phyloP scores from a whole-genome alignment of 2,113 vertebrate species.

The Choloepus hoffmanni region DNA sequence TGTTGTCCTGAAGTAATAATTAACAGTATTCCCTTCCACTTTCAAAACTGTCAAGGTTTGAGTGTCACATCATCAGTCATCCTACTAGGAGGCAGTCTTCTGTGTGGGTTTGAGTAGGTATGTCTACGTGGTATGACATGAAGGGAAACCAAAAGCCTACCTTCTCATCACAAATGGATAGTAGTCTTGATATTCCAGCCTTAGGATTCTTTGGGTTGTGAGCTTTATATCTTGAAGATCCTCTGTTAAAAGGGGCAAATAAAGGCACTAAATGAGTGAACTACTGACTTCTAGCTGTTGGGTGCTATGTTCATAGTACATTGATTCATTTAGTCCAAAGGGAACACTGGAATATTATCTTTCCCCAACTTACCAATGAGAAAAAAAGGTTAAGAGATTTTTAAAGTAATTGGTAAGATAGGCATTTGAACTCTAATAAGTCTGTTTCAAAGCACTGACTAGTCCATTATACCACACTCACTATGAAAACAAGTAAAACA shows the following conservation, averaged over 20 bases:
- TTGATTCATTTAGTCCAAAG: background rate
- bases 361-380: background rate
- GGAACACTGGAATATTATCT: background rate
- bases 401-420: background rate
- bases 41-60: fast-evolving
- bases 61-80: too few species aligned
- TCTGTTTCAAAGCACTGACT: too few species aligned
- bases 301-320: too few species aligned
- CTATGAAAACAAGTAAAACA: background rate
- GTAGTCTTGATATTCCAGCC: background rate
- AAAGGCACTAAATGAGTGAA: background rate
- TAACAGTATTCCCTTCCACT: fast-evolving
- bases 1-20: background rate
- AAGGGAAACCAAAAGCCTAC: background rate
- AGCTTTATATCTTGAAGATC: background rate
- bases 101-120: background rate
- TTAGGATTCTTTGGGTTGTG: too few species aligned
- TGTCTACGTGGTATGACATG: background rate
- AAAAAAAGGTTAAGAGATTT: background rate
- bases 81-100: background rate
- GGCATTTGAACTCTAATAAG: background rate
- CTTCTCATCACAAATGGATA: too few species aligned
- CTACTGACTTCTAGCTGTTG: background rate
- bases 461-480: background rate
- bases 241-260: background rate